Conservation (phyloP, 2,888 invertebrate genomes). For the Drosophila mimetica region DNA sequence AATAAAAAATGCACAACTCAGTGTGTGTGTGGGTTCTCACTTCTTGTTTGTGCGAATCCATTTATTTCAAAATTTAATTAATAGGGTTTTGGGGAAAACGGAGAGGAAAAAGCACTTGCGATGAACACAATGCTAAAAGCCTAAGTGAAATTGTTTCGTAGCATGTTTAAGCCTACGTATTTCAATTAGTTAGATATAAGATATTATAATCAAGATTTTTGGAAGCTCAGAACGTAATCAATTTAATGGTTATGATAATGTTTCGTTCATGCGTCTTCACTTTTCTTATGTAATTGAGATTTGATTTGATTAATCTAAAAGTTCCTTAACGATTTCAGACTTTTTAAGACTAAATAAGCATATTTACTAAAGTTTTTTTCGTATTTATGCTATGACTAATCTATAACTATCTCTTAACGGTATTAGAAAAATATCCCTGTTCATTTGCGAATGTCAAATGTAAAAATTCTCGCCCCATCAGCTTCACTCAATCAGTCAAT, state of each 20-base stretch:
- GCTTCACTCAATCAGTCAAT: conserved; percentile 16
- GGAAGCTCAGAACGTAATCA: background rate
- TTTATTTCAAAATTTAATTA: conserved; percentile 17
- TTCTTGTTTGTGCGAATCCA: background rate
- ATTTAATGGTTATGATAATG: too few species aligned
- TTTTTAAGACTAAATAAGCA: too few species aligned
- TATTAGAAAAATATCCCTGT: background rate
- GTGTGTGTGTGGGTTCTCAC: background rate
- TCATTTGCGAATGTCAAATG: background rate
- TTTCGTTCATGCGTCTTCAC: too few species aligned
- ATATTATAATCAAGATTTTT: too few species aligned
- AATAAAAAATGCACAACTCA: background rate
- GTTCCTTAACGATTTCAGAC: background rate
- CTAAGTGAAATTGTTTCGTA: background rate
- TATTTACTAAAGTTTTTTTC: too few species aligned
- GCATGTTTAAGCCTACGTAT: background rate
- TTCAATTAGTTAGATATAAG: background rate
- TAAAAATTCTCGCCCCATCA: background rate
- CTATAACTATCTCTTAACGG: too few species aligned
- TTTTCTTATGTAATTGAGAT: background rate
- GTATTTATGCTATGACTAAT: too few species aligned
- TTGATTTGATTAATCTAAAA: background rate
- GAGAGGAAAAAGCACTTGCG: background rate
- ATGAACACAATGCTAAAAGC: background rate
- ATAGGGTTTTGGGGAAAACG: background rate